Conservation (phyloP, 2,797 vertebrate genomes). For the Euthynnus affinis region DNA sequence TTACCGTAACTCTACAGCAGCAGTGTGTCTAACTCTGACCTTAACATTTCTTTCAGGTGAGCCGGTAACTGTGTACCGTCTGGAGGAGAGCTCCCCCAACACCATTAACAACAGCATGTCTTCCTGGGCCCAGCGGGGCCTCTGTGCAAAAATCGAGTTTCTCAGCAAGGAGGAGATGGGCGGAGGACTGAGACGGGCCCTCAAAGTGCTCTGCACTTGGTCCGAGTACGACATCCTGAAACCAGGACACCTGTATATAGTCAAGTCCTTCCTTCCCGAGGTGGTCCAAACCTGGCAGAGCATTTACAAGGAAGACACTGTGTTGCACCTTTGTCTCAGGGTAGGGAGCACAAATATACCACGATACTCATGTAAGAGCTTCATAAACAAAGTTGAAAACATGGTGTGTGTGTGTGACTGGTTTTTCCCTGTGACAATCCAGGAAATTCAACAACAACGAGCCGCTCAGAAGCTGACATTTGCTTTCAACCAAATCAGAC, state of each 20-base stretch:
- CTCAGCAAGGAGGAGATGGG: conserved; percentile 99
- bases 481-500: conserved; percentile 98
- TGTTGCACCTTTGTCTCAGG: conserved; percentile 98
- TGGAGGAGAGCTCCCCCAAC: conserved; percentile 98
- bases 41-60: conserved; percentile 89
- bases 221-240: conserved; percentile 97
- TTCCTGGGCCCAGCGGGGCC: conserved; percentile 97
- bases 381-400: not conserved
- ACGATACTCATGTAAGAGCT: not conserved
- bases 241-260: conserved; percentile 96
- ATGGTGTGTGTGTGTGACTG: not conserved
- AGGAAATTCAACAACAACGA: conserved; percentile 99
- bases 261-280: conserved; percentile 98
- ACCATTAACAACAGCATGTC: conserved; percentile 99
- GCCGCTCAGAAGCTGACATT: conserved; percentile 98
- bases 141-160: conserved; percentile 98
- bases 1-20: no score
- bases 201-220: conserved; percentile 98
- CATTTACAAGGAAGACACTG: conserved; percentile 98
- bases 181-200: conserved; percentile 94
- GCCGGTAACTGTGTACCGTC: conserved; percentile 96
- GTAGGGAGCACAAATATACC: conserved; percentile 76
- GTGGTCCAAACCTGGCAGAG: conserved; percentile 97
- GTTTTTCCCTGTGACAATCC: conserved; percentile 36
- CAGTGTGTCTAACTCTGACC: not conserved